Base-by-base conservation (phyloP, 2,113 vertebrate species). In the Mastomys natalensis region DNA sequence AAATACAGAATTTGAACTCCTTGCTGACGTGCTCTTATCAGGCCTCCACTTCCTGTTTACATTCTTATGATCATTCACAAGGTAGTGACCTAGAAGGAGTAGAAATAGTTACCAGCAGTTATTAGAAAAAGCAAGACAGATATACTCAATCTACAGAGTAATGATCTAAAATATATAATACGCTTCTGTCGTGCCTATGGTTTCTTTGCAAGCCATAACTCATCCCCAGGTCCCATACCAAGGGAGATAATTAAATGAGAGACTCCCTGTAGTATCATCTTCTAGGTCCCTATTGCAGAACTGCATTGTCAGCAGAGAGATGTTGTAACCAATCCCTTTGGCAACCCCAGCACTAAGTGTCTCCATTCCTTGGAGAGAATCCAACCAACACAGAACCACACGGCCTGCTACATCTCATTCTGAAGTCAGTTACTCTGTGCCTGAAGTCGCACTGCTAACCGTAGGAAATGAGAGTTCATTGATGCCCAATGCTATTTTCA, bases 331-430 rank as follows among this genome's bases (percentile, higher is more conserved):
- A 93, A 43, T 64, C 55, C 60, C 58, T 84, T 68, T 84, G 91
- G 85, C 77, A 82, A 86, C 93, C 72, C 90, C 72, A 91, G 51
- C 29, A 29, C 45, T 55, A 64, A 92, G 73, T n/a, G 60, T 22
- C 53, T 43, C 88, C 43, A 70, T 29, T 26, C 51, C 72, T 91
- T 86, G 76, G 78, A 78, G 82, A 81, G 66, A 96, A 93, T 58
- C 76, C 88, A 93, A 90, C 76, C 88, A 93, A 90, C 37, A 55
- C 8, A 84, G 68, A 96, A 24, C 58, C n/a, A 94, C n/a, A 96
- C 29, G 40, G 76, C 53, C 87, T 68, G 60, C n/a, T 70, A 66
- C 94, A 93, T 70, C 73, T 68, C 37, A 45, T 45, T 80, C 85
- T 88, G 17, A 6, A 77, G 84, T 31, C 87, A 91, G 64, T 51